Conservation (phyloP, 30 jellyfish, hydroid and myxozoan genomes). For the Mastigias papua region DNA sequence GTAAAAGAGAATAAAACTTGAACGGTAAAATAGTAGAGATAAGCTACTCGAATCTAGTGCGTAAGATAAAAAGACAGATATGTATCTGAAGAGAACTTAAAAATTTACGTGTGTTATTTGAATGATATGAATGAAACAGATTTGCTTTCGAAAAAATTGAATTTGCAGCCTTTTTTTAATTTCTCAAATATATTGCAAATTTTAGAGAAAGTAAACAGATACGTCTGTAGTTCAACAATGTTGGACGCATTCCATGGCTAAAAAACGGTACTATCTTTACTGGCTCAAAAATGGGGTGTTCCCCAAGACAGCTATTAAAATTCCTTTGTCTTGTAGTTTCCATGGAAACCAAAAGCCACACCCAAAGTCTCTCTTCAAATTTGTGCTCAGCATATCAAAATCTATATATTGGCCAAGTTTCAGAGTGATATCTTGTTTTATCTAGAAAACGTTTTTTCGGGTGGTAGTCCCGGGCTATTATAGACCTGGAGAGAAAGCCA, state of each 20-base stretch:
- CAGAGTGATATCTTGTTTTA: neutral
- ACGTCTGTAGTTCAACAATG: neutral
- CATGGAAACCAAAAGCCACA: slow-evolving; percentile 5
- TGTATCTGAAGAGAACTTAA: no score
- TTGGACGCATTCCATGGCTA: neutral
- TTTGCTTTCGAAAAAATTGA: neutral
- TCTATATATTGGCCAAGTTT: neutral
- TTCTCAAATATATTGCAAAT: neutral
- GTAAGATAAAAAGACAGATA: no score
- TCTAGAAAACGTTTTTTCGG: neutral
- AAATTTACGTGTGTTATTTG: no score
- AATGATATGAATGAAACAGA: no score
- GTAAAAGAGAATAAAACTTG: no score
- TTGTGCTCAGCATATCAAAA: neutral
- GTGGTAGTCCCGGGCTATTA: no score
- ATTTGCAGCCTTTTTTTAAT: neutral
- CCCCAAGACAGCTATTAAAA: neutral
- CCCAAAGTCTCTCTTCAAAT: neutral
- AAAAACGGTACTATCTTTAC: neutral
- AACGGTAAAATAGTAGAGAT: no score
- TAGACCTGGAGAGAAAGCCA: no score
- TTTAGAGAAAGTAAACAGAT: neutral
- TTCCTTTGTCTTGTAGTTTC: neutral
- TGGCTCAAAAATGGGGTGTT: neutral
- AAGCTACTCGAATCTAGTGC: no score